Conservation (phyloP, 1,140 invertebrate species). For the Halotydeus destructor region DNA sequence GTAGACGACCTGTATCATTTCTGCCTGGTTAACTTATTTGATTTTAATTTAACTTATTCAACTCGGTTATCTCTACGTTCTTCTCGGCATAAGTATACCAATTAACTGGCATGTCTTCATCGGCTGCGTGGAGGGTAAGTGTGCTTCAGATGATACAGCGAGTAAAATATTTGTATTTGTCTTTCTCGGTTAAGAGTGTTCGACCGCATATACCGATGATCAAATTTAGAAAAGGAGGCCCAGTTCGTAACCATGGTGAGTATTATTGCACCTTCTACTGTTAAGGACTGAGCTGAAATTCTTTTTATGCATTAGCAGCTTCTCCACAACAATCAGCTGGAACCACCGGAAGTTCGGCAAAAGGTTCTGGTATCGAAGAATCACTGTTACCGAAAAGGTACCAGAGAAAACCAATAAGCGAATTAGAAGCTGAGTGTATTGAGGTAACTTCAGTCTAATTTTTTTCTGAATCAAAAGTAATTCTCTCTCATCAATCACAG, state of each 20-base stretch:
- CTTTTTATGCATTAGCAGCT: not conserved
- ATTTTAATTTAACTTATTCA: no score
- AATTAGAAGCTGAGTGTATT: conserved; percentile 14
- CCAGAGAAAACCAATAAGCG: conserved; percentile 13
- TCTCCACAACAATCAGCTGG: not conserved
- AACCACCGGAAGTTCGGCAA: conserved; percentile 1
- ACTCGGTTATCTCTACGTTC: no score
- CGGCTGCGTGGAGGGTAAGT: no score
- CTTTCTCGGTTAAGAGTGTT: no score
- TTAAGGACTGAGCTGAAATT: not conserved
- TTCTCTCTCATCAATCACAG: no score
- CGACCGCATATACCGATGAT: conserved; percentile 15
- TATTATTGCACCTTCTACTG: not conserved
- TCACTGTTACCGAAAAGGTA: conserved; percentile 12
- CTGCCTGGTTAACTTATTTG: no score
- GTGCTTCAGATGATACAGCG: no score
- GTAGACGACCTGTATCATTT: no score
- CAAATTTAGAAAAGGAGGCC: conserved; percentile 15
- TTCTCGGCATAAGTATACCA: no score
- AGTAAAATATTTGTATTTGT: no score
- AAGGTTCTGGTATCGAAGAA: conserved; percentile 12
- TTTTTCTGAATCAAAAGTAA: no score
- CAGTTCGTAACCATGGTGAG: conserved; percentile 1
- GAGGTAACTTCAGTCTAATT: conserved; percentile 15
- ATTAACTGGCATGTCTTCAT: no score